Percentiles rank a stretch among this genome's conserved stretches.
phyloP scores from a whole-genome alignment of 2,113 vertebrate genomes.

The Sinocyclocheilus rhinocerous region DNA sequence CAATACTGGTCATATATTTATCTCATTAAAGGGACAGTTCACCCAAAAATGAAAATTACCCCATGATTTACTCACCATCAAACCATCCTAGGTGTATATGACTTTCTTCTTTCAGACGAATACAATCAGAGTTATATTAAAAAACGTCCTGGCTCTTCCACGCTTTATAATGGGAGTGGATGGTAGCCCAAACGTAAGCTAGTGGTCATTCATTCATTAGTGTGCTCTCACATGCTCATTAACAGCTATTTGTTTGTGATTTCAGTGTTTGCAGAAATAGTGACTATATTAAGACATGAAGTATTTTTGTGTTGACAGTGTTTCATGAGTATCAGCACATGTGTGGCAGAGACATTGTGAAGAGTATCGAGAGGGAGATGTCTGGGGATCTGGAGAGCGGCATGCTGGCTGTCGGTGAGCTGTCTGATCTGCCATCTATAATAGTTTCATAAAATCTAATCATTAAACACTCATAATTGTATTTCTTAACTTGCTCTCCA shows the following conservation, averaged over 20 bases:
- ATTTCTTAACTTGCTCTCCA: slow-evolving; percentile 44
- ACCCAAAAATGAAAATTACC: no score
- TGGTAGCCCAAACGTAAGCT: not conserved
- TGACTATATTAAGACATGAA: not conserved
- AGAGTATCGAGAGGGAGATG: slow-evolving; percentile 93
- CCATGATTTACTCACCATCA: no score
- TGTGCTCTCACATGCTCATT: not conserved
- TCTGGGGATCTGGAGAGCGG: slow-evolving; percentile 94
- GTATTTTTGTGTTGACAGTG: slow-evolving; percentile 72
- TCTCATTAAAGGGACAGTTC: no score
- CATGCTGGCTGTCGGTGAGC: slow-evolving; percentile 95
- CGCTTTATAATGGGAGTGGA: no score
- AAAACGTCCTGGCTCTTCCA: no score
- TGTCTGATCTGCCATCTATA: not conserved
- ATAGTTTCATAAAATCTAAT: not conserved
- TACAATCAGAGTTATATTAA: no score
- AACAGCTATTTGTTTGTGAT: not conserved
- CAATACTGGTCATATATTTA: not conserved
- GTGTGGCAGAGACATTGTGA: slow-evolving; percentile 92
- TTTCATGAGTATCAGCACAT: slow-evolving; percentile 93
- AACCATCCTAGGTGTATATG: no score
- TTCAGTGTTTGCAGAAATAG: not conserved
- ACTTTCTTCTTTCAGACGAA: no score
- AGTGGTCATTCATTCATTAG: not conserved
- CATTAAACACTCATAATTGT: slow-evolving; percentile 38